These are phyloP conservation scores for Ataeniobius toweri DNA, from an alignment of 2,797 vertebrate species.

Conservation along the genomic window DNA sequence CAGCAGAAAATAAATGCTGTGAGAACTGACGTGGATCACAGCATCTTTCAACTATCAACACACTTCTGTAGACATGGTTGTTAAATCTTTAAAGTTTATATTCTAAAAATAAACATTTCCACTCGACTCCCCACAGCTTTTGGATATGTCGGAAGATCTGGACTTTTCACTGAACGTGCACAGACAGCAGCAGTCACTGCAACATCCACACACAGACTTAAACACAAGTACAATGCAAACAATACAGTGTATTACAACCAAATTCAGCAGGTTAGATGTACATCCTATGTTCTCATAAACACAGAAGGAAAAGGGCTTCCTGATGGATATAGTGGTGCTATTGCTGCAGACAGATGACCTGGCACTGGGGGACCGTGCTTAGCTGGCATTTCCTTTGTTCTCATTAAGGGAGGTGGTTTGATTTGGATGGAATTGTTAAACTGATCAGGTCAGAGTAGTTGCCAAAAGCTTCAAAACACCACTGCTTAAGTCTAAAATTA, in stretches of 20 bases:
- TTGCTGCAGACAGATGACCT: conserved; percentile 30
- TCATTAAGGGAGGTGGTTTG: conserved; percentile 30
- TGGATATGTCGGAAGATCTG: conserved; percentile 63
- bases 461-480: neutral
- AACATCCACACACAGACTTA: neutral
- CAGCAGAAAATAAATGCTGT: conserved; percentile 13
- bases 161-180: conserved; percentile 1
- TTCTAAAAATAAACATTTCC: conserved; percentile 46
- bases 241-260: conserved; percentile 4
- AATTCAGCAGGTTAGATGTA: neutral
- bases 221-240: neutral
- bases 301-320: conserved; percentile 16
- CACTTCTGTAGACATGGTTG: conserved; percentile 5
- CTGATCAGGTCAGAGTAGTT: conserved; percentile 10
- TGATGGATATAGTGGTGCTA: conserved; percentile 18
- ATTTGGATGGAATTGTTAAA: conserved; percentile 36
- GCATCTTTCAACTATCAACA: neutral
- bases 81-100: conserved; percentile 20
- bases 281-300: conserved; percentile 12
- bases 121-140: conserved; percentile 44
- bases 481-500: neutral
- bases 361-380: conserved; percentile 59
- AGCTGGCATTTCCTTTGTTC: conserved; percentile 66
- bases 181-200: neutral
- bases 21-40: conserved; percentile 11